Base-by-base conservation (phyloP, 2,888 invertebrate genomes). In the Galerucella pusilla region DNA sequence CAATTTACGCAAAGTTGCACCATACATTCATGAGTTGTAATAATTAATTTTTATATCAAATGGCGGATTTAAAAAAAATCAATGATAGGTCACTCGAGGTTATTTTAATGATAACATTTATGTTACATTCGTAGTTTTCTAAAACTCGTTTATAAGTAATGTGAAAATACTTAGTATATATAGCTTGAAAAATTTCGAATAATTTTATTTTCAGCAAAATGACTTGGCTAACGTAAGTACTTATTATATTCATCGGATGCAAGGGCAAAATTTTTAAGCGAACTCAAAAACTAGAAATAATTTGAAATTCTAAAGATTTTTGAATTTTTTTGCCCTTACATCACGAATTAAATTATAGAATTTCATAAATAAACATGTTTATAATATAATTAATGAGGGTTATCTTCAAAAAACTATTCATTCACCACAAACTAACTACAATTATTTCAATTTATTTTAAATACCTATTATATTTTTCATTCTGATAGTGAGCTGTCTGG, bases 201-300 rank as follows among this genome's bases (percentile, higher is more conserved):
- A 5, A 20, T 10, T 45, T 42, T 20, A 68, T 68, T 68, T 68
- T 59, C 20, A 46, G 11, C 60, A 68, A 59, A 68, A 68, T 68
- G 68, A 12, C 25, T 60, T 20, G 12, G 45, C 12, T 45, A 45
- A 68, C 42, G 68, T 68, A 68, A 68, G 68, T 68, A 68, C 46
- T 42, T 52, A 12, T 67, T 67, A 35, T 61, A 35, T 35, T 10
- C n/a, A 35, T 61, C 20, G 10, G 16, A 57, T 63, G 42, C n/a
- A 11, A n/a, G 63, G 63, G 63, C 63, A 57, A 28, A 57, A 68
- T 68, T 68, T 7, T 7, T n/a, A 3, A 14, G 1, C 9, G 1
- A 28, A 52, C 20, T 64, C n/a, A 20, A n/a, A 42, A 45, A 52
- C 7, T 9, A 20, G 35, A n/a, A 9, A 5, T 10, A 20, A 35